phyloP scores from a whole-genome alignment of 30 jellyfish, hydroid and myxozoan genomes.

The Aurelia sp. region DNA sequence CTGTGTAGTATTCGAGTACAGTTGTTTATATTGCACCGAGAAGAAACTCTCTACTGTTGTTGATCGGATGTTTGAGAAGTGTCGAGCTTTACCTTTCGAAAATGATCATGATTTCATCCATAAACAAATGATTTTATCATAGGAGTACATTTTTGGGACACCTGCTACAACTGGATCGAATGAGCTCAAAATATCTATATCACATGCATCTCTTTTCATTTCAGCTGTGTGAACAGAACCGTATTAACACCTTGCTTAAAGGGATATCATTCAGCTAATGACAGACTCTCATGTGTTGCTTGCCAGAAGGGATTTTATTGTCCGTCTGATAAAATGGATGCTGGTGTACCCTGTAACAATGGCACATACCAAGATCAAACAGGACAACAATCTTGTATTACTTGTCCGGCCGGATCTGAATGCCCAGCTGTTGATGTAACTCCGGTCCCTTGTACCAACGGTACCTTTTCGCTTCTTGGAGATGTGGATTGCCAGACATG shows the following conservation, averaged over 20 bases:
- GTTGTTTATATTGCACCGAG: too few relatives aligned
- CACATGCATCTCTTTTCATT: not conserved
- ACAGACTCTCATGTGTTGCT: constrained; percentile 60
- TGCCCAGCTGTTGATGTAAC: constrained; percentile 48
- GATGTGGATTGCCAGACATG: constrained; percentile 61
- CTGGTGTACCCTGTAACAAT: constrained; percentile 46
- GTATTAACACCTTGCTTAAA: constrained; percentile 34
- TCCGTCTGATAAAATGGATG: constrained; percentile 56
- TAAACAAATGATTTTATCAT: too few relatives aligned
- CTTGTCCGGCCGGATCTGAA: constrained; percentile 69
- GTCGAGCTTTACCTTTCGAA: too few relatives aligned
- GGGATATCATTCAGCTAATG: constrained; percentile 45
- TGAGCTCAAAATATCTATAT: too few relatives aligned
- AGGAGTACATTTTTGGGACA: too few relatives aligned
- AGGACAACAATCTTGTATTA: constrained; percentile 48
- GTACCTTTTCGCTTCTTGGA: constrained; percentile 64
- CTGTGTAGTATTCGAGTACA: too few relatives aligned
- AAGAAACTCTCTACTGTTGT: too few relatives aligned
- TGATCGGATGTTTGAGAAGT: too few relatives aligned
- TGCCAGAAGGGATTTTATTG: constrained; percentile 75
- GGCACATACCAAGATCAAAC: constrained; percentile 74
- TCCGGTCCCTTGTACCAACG: constrained; percentile 62
- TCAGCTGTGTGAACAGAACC: constrained; percentile 46
- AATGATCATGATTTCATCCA: too few relatives aligned
- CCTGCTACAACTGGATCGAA: too few relatives aligned